Conservation (phyloP, 2,113 vertebrate species). For the Brachypteracias leptosomus region DNA sequence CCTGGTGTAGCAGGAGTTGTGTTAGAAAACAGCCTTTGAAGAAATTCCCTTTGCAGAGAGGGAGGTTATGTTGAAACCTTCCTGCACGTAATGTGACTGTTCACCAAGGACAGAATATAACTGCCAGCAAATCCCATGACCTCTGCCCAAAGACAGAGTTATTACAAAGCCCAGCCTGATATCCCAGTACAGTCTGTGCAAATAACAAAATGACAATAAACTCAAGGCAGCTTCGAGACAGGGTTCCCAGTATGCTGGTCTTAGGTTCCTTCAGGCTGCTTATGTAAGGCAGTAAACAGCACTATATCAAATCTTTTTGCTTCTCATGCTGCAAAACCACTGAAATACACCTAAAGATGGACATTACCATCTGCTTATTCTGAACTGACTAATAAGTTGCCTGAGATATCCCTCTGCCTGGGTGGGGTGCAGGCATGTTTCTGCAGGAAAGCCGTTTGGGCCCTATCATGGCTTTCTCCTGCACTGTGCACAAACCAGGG, state of each 20-base stretch:
- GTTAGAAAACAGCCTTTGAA: background rate
- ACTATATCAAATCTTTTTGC: background rate
- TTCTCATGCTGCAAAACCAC: background rate
- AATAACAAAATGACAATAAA: background rate
- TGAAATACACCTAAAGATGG: background rate
- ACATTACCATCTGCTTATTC: background rate
- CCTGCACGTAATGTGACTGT: background rate
- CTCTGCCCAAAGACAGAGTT: background rate
- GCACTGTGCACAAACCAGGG: background rate
- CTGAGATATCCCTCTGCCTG: background rate
- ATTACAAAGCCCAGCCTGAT: background rate
- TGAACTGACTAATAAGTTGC: background rate
- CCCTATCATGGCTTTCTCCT: background rate
- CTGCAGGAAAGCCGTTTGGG: slow-evolving; percentile 2
- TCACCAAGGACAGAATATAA: background rate
- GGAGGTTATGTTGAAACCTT: background rate
- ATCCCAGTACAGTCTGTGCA: background rate
- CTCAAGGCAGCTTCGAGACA: background rate
- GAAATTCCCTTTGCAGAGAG: background rate
- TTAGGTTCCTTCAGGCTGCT: background rate
- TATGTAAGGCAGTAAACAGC: background rate
- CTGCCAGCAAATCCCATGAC: background rate
- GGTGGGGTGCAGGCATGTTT: background rate
- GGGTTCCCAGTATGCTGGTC: background rate
- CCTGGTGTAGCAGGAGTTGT: background rate